Conservation (phyloP, 1,140 invertebrate genomes). For the Drosophila lacteicornis region DNA sequence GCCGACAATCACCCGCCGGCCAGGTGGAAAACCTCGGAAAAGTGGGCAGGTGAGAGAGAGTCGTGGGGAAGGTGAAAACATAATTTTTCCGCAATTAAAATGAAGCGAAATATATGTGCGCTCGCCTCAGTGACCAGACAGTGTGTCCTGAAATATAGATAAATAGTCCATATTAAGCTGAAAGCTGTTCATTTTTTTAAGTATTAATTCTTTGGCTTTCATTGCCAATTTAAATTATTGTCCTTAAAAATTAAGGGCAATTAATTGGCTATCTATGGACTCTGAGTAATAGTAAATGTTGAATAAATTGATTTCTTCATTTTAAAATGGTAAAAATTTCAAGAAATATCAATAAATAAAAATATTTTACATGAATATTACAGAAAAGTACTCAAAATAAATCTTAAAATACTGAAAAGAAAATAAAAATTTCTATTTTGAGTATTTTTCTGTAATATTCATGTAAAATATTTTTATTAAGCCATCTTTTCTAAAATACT, state of each 20-base stretch:
- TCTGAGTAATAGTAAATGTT: neutral
- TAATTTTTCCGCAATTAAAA: slow-evolving; percentile 74
- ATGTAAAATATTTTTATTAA: neutral
- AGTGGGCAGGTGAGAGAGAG: neutral
- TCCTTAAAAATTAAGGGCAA: neutral
- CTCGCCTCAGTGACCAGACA: slow-evolving; percentile 13
- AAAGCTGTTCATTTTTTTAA: neutral
- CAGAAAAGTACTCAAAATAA: too few species aligned
- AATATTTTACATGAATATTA: too few species aligned
- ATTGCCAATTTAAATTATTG: neutral
- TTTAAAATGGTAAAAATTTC: neutral
- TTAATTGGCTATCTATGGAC: neutral
- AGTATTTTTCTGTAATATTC: neutral
- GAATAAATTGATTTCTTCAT: neutral
- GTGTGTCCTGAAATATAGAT: slow-evolving; percentile 8
- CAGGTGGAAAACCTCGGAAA: slow-evolving; percentile 21
- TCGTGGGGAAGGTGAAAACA: slow-evolving; percentile 50
- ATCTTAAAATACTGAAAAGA: too few species aligned
- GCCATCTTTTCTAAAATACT: too few species aligned
- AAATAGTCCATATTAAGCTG: neutral
- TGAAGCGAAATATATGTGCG: slow-evolving; percentile 53
- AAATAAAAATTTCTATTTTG: neutral
- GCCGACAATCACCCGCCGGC: slow-evolving; percentile 26
- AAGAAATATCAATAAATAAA: too few species aligned
- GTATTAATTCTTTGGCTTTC: neutral